Conservation (phyloP, 2,888 invertebrate species). For the Cheilosia urbana region DNA sequence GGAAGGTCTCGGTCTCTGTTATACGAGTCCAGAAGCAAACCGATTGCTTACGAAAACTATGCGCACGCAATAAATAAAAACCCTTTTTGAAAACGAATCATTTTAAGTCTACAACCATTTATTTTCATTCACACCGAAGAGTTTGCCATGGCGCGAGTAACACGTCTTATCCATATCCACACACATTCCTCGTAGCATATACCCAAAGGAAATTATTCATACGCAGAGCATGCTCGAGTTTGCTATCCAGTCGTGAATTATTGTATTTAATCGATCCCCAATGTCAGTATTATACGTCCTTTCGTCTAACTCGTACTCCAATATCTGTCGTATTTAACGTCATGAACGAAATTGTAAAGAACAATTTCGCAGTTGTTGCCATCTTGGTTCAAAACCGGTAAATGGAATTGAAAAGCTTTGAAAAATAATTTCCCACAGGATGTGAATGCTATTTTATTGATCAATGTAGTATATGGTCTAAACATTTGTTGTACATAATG, state of each 20-base stretch:
- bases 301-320: neutral
- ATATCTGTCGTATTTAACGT: neutral
- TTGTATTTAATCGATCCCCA: neutral
- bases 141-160: neutral
- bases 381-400: neutral
- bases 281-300: neutral
- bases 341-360: neutral
- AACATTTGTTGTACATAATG: neutral
- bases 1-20: too few species aligned
- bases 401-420: conserved; percentile 22
- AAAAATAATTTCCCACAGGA: conserved; percentile 27
- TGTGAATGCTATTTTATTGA: conserved; percentile 2
- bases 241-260: neutral
- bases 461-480: neutral
- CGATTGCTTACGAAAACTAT: too few species aligned
- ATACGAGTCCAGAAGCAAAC: too few species aligned
- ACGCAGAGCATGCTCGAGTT: neutral
- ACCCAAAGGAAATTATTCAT: neutral
- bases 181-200: neutral
- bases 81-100: too few species aligned
- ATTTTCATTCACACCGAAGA: too few species aligned
- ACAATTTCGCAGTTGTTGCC: too few species aligned
- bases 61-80: too few species aligned
- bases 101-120: too few species aligned
- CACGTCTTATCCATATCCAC: neutral